These are phyloP conservation scores for Agrypnia vestita DNA, from an alignment of 1,140 invertebrate genomes.

Conservation along the genomic window DNA sequence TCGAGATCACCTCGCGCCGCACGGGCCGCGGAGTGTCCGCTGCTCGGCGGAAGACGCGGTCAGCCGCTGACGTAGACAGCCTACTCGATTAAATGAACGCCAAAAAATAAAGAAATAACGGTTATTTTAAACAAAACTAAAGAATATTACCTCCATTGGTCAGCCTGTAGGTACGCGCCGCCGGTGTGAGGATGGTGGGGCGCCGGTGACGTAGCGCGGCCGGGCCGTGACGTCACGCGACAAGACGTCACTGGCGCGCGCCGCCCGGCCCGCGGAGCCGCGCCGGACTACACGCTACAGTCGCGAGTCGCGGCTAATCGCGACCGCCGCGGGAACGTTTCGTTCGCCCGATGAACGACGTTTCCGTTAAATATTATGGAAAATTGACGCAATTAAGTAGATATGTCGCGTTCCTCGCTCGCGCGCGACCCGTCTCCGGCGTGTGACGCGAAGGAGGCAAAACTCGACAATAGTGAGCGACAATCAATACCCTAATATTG, in stretches of 20 bases:
- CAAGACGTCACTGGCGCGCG: constrained; percentile 34
- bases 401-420: no score
- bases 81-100: no score
- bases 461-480: not conserved
- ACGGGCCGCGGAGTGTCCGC: not conserved
- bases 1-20: constrained; percentile 5
- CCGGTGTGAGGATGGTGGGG: not conserved
- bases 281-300: not conserved
- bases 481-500: constrained; percentile 9
- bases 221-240: constrained; percentile 30
- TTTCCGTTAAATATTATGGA: no score
- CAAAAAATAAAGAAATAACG: no score
- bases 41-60: not conserved
- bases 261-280: not conserved
- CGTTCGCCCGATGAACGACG: not conserved
- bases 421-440: no score
- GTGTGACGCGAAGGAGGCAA: no score
- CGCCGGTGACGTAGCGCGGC: constrained; percentile 22
- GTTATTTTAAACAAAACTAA: no score
- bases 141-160: no score
- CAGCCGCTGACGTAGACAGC: no score
- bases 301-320: not conserved
- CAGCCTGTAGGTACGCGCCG: no score
- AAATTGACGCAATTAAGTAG: no score
- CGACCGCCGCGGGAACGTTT: not conserved